A percentile compares a stretch with the other conserved stretches of the same genome.
Evolutionary conservation across 2,797 vertebrate species (phyloP).

Genomic region (Morelia viridis): DNA sequence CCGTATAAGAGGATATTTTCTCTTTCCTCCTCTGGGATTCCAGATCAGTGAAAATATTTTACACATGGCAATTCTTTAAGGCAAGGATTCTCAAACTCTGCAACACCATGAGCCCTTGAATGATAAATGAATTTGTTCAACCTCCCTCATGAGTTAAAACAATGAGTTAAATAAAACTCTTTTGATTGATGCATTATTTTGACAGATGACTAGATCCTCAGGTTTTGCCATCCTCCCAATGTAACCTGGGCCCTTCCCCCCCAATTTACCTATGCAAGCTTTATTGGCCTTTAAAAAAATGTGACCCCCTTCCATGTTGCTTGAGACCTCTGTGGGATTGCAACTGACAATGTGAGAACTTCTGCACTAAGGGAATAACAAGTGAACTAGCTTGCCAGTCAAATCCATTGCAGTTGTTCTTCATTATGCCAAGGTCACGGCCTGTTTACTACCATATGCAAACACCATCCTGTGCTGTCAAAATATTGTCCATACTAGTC

Average conservation of each 20-base stretch:
- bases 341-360: background rate
- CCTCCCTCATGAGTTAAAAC: background rate
- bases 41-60: background rate
- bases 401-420: background rate
- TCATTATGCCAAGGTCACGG: background rate
- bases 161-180: background rate
- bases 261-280: background rate
- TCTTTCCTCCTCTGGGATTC: background rate
- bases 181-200: background rate
- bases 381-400: background rate
- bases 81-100: background rate
- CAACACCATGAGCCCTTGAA: background rate
- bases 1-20: background rate
- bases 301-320: background rate
- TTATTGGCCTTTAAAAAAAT: background rate
- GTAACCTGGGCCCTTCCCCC: background rate
- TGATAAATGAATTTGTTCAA: background rate
- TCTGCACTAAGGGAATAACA: background rate
- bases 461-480: background rate
- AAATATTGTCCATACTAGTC: background rate
- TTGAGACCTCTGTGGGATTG: background rate
- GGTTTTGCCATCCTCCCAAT: background rate
- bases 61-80: background rate
- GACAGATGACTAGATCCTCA: background rate
- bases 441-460: background rate